Conservation (phyloP, 2,888 invertebrate genomes). For the Himalopsyche japonica region DNA sequence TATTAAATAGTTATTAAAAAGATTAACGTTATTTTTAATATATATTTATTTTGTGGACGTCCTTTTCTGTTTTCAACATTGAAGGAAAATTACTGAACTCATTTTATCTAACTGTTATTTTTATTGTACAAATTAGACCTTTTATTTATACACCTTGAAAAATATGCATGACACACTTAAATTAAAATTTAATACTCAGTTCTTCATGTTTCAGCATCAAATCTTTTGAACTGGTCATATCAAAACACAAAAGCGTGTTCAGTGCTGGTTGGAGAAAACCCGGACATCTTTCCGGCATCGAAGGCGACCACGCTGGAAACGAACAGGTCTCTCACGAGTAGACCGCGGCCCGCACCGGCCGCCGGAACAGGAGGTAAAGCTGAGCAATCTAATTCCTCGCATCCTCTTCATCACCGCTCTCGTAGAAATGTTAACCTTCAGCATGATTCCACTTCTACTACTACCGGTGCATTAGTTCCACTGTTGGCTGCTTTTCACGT, state of each 20-base stretch:
- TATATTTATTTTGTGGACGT: too few species aligned
- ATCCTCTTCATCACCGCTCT: slow-evolving; percentile 61
- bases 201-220: slow-evolving; percentile 66
- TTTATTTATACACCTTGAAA: too few species aligned
- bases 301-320: slow-evolving; percentile 72
- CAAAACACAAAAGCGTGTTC: slow-evolving; percentile 82
- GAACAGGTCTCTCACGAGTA: slow-evolving; percentile 65
- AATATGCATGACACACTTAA: not conserved
- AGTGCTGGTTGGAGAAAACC: slow-evolving; percentile 79
- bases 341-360: slow-evolving; percentile 51
- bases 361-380: slow-evolving; percentile 62
- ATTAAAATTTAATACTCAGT: not conserved
- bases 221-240: slow-evolving; percentile 83
- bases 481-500: not conserved
- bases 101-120: too few species aligned
- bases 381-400: slow-evolving; percentile 48
- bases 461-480: slow-evolving; percentile 32
- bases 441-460: slow-evolving; percentile 56
- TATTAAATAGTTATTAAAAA: too few species aligned
- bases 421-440: slow-evolving; percentile 71
- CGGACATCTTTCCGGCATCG: slow-evolving; percentile 69
- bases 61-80: too few species aligned
- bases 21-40: too few species aligned
- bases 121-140: too few species aligned
- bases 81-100: too few species aligned